These are phyloP conservation scores for Aphidius gifuensis DNA, from an alignment of 1,140 invertebrate genomes.

Conservation along the genomic window DNA sequence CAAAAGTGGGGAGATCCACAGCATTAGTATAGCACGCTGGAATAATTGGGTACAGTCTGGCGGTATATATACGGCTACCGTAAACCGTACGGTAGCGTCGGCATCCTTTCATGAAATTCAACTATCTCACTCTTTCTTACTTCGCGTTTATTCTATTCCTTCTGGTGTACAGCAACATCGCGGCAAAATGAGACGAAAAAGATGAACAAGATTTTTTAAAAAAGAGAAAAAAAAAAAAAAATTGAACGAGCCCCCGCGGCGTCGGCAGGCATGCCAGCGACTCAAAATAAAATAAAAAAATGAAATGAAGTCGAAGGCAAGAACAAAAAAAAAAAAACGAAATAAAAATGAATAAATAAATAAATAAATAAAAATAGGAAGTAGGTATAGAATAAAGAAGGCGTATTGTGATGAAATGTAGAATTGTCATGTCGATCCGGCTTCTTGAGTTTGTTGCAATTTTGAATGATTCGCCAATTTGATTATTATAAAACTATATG, in stretches of 20 bases:
- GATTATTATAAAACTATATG: too few species aligned
- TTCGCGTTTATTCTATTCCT: conserved; percentile 2
- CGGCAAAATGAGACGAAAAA: conserved; percentile 27
- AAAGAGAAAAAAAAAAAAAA: conserved; percentile 18
- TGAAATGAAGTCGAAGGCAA: not conserved
- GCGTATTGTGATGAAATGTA: too few species aligned
- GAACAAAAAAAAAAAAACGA: conserved; percentile 2
- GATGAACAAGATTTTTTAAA: conserved; percentile 14
- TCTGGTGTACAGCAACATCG: conserved; percentile 20
- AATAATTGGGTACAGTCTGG: conserved; percentile 52
- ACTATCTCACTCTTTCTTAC: conserved; percentile 15
- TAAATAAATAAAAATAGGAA: too few species aligned
- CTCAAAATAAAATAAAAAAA: not conserved
- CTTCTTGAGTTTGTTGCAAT: too few species aligned
- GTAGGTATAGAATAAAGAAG: too few species aligned
- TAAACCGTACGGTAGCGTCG: conserved; percentile 37
- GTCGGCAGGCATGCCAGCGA: conserved; percentile 9
- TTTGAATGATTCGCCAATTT: too few species aligned
- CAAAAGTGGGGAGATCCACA: conserved; percentile 24
- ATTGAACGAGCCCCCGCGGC: conserved; percentile 23
- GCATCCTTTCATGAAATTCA: conserved; percentile 30
- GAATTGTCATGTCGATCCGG: too few species aligned
- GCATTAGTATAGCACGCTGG: conserved; percentile 46
- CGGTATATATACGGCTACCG: conserved; percentile 29
- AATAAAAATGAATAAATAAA: not conserved